Evolutionary conservation across 2,888 invertebrate genomes (phyloP), one percentile per base, ranked within the genome.

Genomic region (Melinaea menophilus): DNA sequence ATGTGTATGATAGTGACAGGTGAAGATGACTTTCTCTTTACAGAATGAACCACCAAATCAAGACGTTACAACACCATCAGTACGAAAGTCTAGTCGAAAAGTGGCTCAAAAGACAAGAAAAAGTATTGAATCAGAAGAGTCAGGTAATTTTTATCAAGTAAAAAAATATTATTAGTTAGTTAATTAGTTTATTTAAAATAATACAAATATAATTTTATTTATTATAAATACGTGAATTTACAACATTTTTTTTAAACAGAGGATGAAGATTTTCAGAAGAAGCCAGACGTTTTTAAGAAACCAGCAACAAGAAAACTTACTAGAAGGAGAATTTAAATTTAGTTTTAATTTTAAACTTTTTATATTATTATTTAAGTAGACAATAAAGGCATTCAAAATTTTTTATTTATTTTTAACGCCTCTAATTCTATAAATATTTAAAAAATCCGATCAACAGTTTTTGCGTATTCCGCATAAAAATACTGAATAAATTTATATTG

Each of bases 241-340:
- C 37, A 55, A 54, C 56, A 51, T 12, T 58, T 46, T 61, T 41
- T 71, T 63, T 56, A 81, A 82, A 56, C 75, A 90, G 90, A 88
- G 61, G 85, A 86, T 61, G 90, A 90, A 56, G 88, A 86, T 35
- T 76, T 80, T 59, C 79, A 82, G 64, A 78, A 81, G 65, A 83
- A 85, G 64, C 86, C 87, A 12, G 84, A 88, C 55, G 84, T 90
- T 4, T 91, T 91, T 70, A 91, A 91, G 73, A 91, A 90, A 74
- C 91, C 91, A 0, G 64, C 82, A 0, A 76, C 79, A 33, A 82
- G 85, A 67, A 90, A 84, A 76, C 79, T 79, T 1, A 82, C 83
- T 1, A 80, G 88, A 46, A 83, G 82, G 75, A 83, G 82, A 75
- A 86, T 85, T 69, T 87, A 62, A 78, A 55, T 56, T 59, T 22